Evolutionary conservation across 2,888 invertebrate genomes (phyloP).

Genomic region (Nysson spinosus): DNA sequence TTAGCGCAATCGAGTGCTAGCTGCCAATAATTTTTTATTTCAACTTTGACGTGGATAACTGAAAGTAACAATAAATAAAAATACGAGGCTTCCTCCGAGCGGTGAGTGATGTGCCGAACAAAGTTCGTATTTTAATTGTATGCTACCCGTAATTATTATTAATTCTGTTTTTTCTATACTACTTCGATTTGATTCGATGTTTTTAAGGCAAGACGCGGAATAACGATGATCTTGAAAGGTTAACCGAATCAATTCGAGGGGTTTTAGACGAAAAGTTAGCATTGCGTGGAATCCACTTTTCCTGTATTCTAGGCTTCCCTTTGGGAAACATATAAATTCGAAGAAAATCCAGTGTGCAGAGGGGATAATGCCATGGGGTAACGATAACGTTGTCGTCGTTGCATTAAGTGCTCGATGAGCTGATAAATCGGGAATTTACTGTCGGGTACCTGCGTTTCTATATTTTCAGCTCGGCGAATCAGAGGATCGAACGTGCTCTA

Average conservation of each 20-base stretch:
- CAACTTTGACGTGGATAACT: too few relatives aligned
- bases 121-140: too few relatives aligned
- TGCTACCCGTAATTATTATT: too few relatives aligned
- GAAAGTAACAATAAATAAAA: too few relatives aligned
- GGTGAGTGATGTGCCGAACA: too few relatives aligned
- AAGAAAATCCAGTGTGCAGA: slow-evolving; percentile 34
- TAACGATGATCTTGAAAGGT: too few relatives aligned
- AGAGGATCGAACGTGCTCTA: slow-evolving; percentile 11
- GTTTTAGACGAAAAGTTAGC: neutral
- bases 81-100: too few relatives aligned
- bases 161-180: too few relatives aligned
- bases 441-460: slow-evolving; percentile 37
- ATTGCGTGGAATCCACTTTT: slow-evolving; percentile 1
- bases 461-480: slow-evolving; percentile 24
- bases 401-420: slow-evolving; percentile 57
- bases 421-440: slow-evolving; percentile 67
- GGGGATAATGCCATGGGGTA: slow-evolving; percentile 48
- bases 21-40: too few relatives aligned
- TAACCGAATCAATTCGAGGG: neutral
- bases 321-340: slow-evolving; percentile 51
- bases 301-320: slow-evolving; percentile 18
- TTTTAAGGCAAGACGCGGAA: too few relatives aligned
- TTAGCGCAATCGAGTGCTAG: too few relatives aligned
- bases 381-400: slow-evolving; percentile 58
- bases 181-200: neutral